A percentile compares a stretch with the other conserved stretches of the same genome.
Evolutionary conservation across 2,113 vertebrate genomes (phyloP).

Genomic region (Mugil cephalus): DNA sequence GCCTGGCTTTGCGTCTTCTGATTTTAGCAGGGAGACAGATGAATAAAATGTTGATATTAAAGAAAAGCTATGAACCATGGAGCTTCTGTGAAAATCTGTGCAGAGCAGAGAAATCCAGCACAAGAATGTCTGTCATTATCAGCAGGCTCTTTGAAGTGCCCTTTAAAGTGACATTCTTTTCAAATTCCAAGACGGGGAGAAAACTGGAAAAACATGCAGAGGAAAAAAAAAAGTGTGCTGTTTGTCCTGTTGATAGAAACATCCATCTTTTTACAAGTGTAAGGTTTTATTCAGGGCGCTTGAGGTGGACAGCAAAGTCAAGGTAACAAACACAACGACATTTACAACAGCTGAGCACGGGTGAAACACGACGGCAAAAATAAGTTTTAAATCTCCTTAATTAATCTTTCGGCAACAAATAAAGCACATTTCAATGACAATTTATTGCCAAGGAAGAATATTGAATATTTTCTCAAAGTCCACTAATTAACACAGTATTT

Average conservation of each 20-base stretch:
- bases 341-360: not conserved
- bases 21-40: constrained; percentile 6
- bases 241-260: not conserved
- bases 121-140: constrained; percentile 15
- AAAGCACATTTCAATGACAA: constrained; percentile 15
- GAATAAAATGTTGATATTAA: constrained; percentile 20
- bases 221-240: not conserved
- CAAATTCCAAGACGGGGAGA: constrained; percentile 5
- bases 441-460: not conserved
- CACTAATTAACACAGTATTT: constrained; percentile 19
- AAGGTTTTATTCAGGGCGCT: constrained; percentile 46
- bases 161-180: constrained; percentile 23
- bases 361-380: constrained; percentile 17
- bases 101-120: constrained; percentile 20
- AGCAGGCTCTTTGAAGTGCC: constrained; percentile 26
- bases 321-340: constrained; percentile 3
- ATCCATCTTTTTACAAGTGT: constrained; percentile 1
- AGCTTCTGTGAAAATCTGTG: not conserved
- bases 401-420: not conserved
- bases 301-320: constrained; percentile 16
- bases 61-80: constrained; percentile 6
- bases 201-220: no score
- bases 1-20: not conserved
- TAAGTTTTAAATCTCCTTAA: not conserved
- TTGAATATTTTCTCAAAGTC: not conserved